Evolutionary conservation across 2,113 vertebrate species (phyloP).

Genomic region (Nerophis ophidion): DNA sequence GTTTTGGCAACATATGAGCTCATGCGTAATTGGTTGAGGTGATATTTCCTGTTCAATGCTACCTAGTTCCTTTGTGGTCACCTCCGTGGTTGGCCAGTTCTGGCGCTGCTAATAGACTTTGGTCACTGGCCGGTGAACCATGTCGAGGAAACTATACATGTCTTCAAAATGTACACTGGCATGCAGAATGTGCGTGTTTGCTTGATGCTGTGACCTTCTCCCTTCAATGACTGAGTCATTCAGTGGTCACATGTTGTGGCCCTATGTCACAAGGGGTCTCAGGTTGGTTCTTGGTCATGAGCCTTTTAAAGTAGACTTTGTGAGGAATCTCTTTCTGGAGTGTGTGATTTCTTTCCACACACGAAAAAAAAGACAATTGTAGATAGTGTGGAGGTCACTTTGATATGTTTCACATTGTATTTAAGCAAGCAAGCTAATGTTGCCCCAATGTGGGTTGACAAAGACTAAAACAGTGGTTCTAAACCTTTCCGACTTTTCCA

Average conservation of each 20-base stretch:
- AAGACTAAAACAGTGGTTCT: too few species aligned
- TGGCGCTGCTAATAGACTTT: conserved; percentile 45
- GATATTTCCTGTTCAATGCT: conserved; percentile 67
- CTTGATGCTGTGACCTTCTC: neutral
- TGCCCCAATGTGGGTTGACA: too few species aligned
- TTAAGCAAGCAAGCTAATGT: too few species aligned
- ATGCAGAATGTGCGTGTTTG: neutral
- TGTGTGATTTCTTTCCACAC: too few species aligned
- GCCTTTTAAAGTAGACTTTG: too few species aligned
- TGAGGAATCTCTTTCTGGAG: too few species aligned
- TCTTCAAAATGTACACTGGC: conserved; percentile 12
- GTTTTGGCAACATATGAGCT: conserved; percentile 73
- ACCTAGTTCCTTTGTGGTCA: conserved; percentile 62
- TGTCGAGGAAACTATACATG: conserved; percentile 27
- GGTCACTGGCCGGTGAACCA: conserved; percentile 44
- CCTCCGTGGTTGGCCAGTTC: conserved; percentile 35
- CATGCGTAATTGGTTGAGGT: conserved; percentile 64
- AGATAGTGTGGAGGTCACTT: too few species aligned
- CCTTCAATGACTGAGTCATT: neutral
- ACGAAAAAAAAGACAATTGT: too few species aligned
- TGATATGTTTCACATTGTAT: too few species aligned
- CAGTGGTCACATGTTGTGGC: neutral
- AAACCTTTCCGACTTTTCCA: too few species aligned
- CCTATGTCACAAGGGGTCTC: neutral
- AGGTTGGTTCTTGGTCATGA: too few species aligned